phyloP scores from a whole-genome alignment of 2,797 vertebrate genomes.

The Chanos chanos region DNA sequence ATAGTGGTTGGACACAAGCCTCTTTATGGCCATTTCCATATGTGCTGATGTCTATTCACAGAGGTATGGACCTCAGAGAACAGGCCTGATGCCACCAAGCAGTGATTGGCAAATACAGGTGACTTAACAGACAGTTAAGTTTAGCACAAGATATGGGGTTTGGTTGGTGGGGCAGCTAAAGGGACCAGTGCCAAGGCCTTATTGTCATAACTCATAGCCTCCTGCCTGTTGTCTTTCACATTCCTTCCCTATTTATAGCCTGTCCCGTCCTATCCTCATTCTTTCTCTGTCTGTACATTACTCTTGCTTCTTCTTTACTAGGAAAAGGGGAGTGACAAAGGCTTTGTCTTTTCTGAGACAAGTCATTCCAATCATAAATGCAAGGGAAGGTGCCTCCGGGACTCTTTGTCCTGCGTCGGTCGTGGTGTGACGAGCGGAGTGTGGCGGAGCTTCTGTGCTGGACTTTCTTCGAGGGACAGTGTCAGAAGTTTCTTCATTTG shows the following conservation, averaged over 20 bases:
- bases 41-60: slow-evolving; percentile 15
- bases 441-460: slow-evolving; percentile 37
- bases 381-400: slow-evolving; percentile 44
- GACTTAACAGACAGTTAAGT: slow-evolving; percentile 41
- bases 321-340: slow-evolving; percentile 55
- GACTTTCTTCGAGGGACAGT: slow-evolving; percentile 39
- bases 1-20: slow-evolving; percentile 19
- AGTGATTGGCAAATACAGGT: slow-evolving; percentile 54
- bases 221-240: slow-evolving; percentile 52
- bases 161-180: slow-evolving; percentile 5
- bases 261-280: slow-evolving; percentile 42
- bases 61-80: neutral
- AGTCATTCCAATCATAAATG: slow-evolving; percentile 58
- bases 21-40: slow-evolving; percentile 31
- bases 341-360: slow-evolving; percentile 57
- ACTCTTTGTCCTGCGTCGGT: slow-evolving; percentile 53
- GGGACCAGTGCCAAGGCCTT: slow-evolving; percentile 42
- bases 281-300: slow-evolving; percentile 32
- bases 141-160: slow-evolving; percentile 39
- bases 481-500: slow-evolving; percentile 17
- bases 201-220: slow-evolving; percentile 47
- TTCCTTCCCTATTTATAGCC: slow-evolving; percentile 48
- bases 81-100: slow-evolving; percentile 14
- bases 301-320: slow-evolving; percentile 43
- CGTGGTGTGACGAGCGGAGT: slow-evolving; percentile 24